A percentile compares a stretch with the other conserved stretches of the same genome.
These are phyloP conservation scores for Erebia ligea DNA, from an alignment of 2,888 invertebrate species.

Conservation along the genomic window DNA sequence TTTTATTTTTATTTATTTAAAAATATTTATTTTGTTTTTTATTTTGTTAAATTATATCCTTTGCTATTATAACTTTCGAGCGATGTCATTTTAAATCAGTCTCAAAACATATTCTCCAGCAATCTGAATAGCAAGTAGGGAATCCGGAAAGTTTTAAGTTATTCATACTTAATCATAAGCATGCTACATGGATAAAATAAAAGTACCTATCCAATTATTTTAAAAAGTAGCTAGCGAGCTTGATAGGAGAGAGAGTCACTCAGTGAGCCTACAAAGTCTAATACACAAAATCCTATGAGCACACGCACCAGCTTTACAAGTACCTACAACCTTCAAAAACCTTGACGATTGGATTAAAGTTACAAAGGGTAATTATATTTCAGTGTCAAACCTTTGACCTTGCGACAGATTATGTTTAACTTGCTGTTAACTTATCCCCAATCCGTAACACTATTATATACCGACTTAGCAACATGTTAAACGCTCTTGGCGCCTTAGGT, in stretches of 20 bases:
- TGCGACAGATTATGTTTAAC: background rate
- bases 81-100: background rate
- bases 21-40: no score
- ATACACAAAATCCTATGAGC: no score
- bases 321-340: no score
- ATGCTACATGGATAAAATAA: background rate
- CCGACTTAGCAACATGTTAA: background rate
- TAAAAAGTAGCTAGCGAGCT: no score
- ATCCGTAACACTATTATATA: background rate
- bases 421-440: background rate
- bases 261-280: no score
- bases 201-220: no score
- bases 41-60: no score
- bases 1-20: no score
- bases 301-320: no score
- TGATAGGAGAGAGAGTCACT: no score
- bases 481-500: background rate
- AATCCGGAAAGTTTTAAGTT: background rate
- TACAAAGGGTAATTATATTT: no score
- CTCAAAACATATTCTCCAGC: background rate
- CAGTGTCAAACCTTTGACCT: background rate
- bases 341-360: no score
- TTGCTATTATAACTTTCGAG: background rate
- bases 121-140: conserved; percentile 1
- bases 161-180: conserved; percentile 1